Evolutionary conservation across 2,113 vertebrate genomes (phyloP).

Genomic region (Diadophis punctatus): DNA sequence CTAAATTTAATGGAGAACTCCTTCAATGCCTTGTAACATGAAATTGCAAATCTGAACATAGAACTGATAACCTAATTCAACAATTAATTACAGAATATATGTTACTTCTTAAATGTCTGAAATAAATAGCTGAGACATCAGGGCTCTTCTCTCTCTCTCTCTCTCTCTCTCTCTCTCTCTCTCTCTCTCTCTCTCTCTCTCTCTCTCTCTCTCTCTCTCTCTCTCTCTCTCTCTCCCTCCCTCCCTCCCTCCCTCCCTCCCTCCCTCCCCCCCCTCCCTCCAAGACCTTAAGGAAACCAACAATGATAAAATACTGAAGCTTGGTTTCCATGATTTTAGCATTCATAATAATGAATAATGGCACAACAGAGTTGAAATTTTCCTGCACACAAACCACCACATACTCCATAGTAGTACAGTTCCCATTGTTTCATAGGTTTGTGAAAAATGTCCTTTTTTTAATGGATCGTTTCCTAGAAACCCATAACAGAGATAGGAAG

Average conservation of each 20-base stretch:
- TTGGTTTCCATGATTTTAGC: conserved; percentile 8
- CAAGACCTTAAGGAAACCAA: conserved; percentile 51
- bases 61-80: background rate
- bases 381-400: background rate
- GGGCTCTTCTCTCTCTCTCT: background rate
- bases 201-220: background rate
- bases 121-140: conserved; percentile 34
- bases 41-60: background rate
- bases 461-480: background rate
- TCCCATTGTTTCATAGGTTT: background rate
- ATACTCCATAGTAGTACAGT: background rate
- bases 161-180: background rate
- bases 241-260: background rate
- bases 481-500: background rate
- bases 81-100: conserved; percentile 3
- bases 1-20: background rate
- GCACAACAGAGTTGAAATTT: background rate
- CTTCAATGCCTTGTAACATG: background rate
- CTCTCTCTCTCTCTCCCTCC: background rate
- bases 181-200: background rate
- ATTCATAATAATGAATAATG: background rate
- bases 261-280: background rate
- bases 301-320: conserved; percentile 5
- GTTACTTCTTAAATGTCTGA: conserved; percentile 19
- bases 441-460: background rate